phyloP scores from a whole-genome alignment of 2,797 vertebrate species.

The Lacerta bilineata region DNA sequence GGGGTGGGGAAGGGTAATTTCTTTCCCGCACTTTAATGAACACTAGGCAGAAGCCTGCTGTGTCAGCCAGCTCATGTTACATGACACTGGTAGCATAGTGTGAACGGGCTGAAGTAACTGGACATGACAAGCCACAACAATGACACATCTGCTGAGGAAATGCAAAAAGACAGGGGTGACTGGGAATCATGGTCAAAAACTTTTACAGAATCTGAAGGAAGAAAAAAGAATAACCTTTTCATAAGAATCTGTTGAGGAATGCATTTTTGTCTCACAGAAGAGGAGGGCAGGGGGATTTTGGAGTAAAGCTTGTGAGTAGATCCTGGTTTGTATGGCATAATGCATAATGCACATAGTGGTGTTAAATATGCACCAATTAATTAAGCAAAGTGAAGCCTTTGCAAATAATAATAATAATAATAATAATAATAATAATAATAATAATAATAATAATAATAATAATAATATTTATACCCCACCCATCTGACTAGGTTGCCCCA shows the following conservation, averaged over 20 bases:
- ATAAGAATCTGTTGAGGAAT: background rate
- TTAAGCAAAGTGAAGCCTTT: background rate
- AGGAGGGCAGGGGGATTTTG: background rate
- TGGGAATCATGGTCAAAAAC: slow-evolving; percentile 9
- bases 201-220: slow-evolving; percentile 15
- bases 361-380: background rate
- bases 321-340: background rate
- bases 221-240: slow-evolving; percentile 6
- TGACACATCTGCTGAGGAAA: background rate
- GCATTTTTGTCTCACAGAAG: background rate
- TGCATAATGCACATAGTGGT: background rate
- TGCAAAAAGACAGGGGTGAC: background rate
- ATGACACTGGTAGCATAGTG: background rate
- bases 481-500: too few relatives aligned
- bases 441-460: too few relatives aligned
- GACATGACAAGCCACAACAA: slow-evolving; percentile 29
- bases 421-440: too few relatives aligned
- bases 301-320: background rate
- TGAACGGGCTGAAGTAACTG: background rate
- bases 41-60: slow-evolving; percentile 21
- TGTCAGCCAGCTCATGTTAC: background rate
- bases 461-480: too few relatives aligned
- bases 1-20: background rate
- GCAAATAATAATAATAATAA: too few relatives aligned
- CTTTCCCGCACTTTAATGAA: background rate